Base-by-base conservation (phyloP, 2,113 vertebrate species). In the Taurulus bubalis region DNA sequence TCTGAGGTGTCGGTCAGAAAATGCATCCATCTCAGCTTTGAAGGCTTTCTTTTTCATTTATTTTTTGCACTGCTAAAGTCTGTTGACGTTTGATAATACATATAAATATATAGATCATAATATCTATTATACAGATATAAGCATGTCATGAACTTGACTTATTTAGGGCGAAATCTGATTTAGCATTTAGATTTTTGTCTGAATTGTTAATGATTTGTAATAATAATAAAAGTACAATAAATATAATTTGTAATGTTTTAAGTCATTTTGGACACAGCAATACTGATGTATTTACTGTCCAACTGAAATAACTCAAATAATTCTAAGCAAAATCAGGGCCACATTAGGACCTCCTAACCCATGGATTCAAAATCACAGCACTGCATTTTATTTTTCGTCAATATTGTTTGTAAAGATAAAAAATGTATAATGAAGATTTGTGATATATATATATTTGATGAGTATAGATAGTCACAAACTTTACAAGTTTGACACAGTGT, bases 191-290 rank as follows among this genome's bases (percentile, higher is more conserved):
- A 5, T 24, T 55, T 45, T 74, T 81, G 55, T 51, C 14, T n/a
- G 4, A 83, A 38, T 42, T 60, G 42, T 34, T 3, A 28, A 6
- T 24, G 67, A 24, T 32, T n/a, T 4, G 8, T 65, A 1, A 30
- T 32, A 51, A 6, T 6, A 22, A 26, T 51, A 24, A 8, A 2
- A 7, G 20, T 0, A 26, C 14, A 0, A 47, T 12, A 38, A n/a
- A 34, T 32, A 1, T 0, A 51, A 32, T 40, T 47, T 40, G 16
- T 11, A n/a, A 15, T 47, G 16, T 20, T 49, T 49, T 64, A 49
- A 64, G 24, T 16, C 60, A 34, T 38, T 49, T 20, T 22, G 18
- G 18, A 49, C 2, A 10, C 20, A n/a, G 16, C 3, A 6, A 74
- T 45, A 34, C 28, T 26, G 20, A 65, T 34, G 42, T 53, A 51